Conservation (phyloP, 2,797 vertebrate species). For the Enteromius afrohamiltoni region DNA sequence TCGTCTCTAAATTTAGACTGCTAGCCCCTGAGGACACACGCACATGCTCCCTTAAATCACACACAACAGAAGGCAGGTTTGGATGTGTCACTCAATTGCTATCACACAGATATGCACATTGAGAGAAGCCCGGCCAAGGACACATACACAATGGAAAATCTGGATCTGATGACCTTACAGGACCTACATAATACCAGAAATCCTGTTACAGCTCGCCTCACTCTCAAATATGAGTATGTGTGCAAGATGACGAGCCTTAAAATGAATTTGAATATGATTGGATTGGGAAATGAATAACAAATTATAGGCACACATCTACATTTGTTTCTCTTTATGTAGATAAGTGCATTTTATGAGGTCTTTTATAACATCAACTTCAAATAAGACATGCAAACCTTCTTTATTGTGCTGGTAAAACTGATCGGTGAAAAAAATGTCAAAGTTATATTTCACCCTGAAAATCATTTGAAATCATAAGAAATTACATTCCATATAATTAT, state of each 20-base stretch:
- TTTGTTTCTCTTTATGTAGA: not conserved
- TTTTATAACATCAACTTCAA: not conserved
- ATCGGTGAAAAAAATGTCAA: not conserved
- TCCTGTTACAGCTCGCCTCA: constrained; percentile 18
- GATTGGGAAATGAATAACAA: constrained; percentile 5
- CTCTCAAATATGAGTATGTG: not conserved
- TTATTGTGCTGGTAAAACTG: not conserved
- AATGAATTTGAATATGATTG: not conserved
- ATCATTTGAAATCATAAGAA: not conserved
- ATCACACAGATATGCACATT: constrained; percentile 7
- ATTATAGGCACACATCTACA: not conserved
- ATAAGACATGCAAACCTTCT: not conserved
- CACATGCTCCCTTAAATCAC: constrained; percentile 27
- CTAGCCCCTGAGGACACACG: constrained; percentile 44
- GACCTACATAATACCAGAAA: constrained; percentile 4
- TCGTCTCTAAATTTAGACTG: constrained; percentile 61
- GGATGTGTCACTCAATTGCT: constrained; percentile 34
- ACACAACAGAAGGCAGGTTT: constrained; percentile 39
- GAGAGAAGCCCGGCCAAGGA: constrained; percentile 1
- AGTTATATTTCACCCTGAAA: not conserved
- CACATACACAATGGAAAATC: constrained; percentile 8
- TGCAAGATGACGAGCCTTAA: not conserved
- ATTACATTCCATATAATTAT: not conserved
- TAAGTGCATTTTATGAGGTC: not conserved
- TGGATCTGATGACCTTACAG: constrained; percentile 21